Conservation (phyloP, 1,140 invertebrate genomes). For the Conus ventricosus region DNA sequence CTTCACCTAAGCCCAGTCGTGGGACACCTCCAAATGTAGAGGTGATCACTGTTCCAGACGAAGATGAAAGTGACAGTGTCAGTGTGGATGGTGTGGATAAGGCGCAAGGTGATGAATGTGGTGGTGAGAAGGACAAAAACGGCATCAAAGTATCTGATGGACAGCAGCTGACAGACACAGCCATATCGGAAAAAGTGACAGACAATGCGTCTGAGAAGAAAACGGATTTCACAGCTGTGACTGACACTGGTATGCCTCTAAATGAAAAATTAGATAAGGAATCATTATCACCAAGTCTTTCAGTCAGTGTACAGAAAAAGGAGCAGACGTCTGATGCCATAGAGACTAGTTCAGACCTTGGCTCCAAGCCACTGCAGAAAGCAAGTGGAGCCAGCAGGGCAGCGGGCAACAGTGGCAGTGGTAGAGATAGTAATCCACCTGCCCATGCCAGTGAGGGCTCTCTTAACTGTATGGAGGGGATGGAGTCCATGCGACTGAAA, state of each 20-base stretch:
- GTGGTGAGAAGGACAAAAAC: background rate
- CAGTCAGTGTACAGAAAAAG: background rate
- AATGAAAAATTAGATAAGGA: background rate
- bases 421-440: background rate
- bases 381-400: background rate
- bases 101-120: background rate
- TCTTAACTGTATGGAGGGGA: background rate
- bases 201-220: background rate
- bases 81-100: background rate
- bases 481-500: conserved; percentile 45
- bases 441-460: conserved; percentile 3
- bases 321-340: background rate
- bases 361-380: background rate
- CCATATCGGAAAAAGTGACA: background rate
- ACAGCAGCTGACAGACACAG: background rate
- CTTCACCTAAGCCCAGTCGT: background rate
- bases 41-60: conserved; percentile 11
- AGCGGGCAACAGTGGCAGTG: background rate
- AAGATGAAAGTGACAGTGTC: background rate
- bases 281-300: background rate
- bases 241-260: background rate
- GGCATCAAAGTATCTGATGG: background rate
- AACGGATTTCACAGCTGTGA: background rate
- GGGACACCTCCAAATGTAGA: background rate
- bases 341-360: background rate